Evolutionary conservation across 2,113 vertebrate species (phyloP).

Genomic region (Amia ocellicauda): DNA sequence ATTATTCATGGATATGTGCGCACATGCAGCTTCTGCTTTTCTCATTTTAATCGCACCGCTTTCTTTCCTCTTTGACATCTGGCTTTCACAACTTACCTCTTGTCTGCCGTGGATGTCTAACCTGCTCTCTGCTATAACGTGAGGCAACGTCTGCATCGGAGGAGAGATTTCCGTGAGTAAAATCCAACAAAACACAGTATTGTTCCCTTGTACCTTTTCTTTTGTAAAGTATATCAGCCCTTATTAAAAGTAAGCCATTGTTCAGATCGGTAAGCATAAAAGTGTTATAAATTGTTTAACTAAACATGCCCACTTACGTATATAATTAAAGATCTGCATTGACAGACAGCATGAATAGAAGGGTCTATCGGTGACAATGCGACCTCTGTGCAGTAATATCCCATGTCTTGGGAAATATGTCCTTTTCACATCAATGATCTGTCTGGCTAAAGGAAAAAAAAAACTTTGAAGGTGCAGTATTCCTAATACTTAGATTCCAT

Average conservation of each 20-base stretch:
- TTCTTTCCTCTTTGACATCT: too few relatives aligned
- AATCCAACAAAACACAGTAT: too few relatives aligned
- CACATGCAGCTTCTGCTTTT: too few relatives aligned
- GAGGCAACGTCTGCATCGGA: too few relatives aligned
- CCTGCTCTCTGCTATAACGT: too few relatives aligned
- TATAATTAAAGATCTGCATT: neutral
- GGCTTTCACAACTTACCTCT: too few relatives aligned
- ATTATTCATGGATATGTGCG: neutral
- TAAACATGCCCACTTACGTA: neutral
- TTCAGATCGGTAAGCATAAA: neutral
- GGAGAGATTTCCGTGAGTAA: too few relatives aligned
- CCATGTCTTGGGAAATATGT: neutral
- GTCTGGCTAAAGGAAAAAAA: conserved; percentile 28
- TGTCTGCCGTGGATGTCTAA: too few relatives aligned
- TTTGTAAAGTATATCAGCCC: too few relatives aligned
- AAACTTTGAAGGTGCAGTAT: conserved; percentile 14
- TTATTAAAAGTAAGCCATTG: neutral
- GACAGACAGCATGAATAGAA: neutral
- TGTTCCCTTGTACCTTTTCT: too few relatives aligned
- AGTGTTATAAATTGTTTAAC: neutral
- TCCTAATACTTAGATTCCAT: neutral
- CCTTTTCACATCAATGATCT: conserved; percentile 19
- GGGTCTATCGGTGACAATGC: neutral
- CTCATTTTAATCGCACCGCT: too few relatives aligned
- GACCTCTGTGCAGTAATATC: neutral